Evolutionary conservation across 2,113 vertebrate genomes (phyloP), one percentile per base, ranked within the genome.

Genomic region (Epinephelus cyanopodus): DNA sequence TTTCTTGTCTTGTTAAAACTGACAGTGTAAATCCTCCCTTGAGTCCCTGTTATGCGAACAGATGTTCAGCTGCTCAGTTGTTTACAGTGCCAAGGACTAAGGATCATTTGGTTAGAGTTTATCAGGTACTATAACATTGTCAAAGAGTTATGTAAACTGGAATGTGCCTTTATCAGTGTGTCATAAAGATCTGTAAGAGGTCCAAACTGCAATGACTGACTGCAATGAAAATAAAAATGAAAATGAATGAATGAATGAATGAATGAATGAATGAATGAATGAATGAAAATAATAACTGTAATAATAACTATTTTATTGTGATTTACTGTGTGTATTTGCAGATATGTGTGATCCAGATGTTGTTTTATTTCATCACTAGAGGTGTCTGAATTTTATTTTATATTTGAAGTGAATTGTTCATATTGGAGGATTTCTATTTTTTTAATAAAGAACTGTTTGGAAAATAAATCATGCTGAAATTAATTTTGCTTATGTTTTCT

Each of bases 401-500:
- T 61, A 72, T 75, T 69, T 83, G 10, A 70, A 73, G 33, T 71
- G 45, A 74, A 62, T 4, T 70, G 42, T 77, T 77, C 11, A 78
- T 82, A 52, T 58, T 61, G 5, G 15, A 84, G 15, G 47, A 64
- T 4, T 57, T 77, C 8, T 81, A 78, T 87, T 81, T 71, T 66
- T 72, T 67, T 56, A 54, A 39, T 69, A 68, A 79, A 53, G 15
- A 77, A 61, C 52, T 0, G 0, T 67, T 76, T 62, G 6, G 23
- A 52, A n/a, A n/a, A n/a, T n/a, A n/a, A 81, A 80, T 56, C 1
- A 25, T 57, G 4, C 7, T 72, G 45, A 75, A 69, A 77, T 12
- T 0, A 61, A 73, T 27, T 37, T 11, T 17, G n/a, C 19, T 50
- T n/a, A 15, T 60, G 23, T 64, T 15, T 0, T 63, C 2, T 12